Base-by-base conservation (phyloP, 2,113 vertebrate genomes). In the Sinocyclocheilus grahami region DNA sequence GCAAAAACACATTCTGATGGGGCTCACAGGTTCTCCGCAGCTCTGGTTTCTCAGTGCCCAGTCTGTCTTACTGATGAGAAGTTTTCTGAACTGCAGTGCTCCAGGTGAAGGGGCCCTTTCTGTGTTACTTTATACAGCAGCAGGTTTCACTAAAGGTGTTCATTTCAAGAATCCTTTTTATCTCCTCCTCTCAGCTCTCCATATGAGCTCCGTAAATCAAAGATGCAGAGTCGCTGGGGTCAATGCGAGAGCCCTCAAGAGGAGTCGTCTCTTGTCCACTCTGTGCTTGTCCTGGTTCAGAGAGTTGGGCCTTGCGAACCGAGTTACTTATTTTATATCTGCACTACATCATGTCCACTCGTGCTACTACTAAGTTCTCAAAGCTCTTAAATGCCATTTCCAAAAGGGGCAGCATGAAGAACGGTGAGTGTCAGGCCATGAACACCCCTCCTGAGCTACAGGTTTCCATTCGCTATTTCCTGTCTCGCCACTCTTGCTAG, bases 101-200 rank as follows among this genome's bases (percentile, higher is more conserved):
- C 87, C 87, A 86, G 77, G 58, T 71, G 33, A 82, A 87, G 81
- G 84, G 75, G 7, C 53, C 79, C 48, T 48, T 65, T 48, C 60
- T n/a, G 55, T 76, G 90, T 75, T 78, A 84, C 72, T 78, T 46
- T 82, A 87, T 81, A 74, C 82, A 55, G 63, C 53, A 58, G 78
- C 87, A 81, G 86, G 48, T 89, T 90, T 87, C 42, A 63, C 69
- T 58, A 80, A 42, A 85, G 89, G 89, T 90, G 89, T 88, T 89
- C 86, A 91, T 88, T 88, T 87, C 89, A 87, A 81, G 84, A 78
- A 51, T 53, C 51, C 74, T 60, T 71, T 30, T 83, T 65, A 76
- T 48, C 79, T 85, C 86, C 85, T 67, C 74, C 77, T 42, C 42
- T 33, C n/a, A 74, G 27, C 39, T 83, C 77, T 39, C 46, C 82